Evolutionary conservation across 1,140 invertebrate genomes (phyloP), one percentile per base, ranked within the genome.

Genomic region (Cydia splendana): DNA sequence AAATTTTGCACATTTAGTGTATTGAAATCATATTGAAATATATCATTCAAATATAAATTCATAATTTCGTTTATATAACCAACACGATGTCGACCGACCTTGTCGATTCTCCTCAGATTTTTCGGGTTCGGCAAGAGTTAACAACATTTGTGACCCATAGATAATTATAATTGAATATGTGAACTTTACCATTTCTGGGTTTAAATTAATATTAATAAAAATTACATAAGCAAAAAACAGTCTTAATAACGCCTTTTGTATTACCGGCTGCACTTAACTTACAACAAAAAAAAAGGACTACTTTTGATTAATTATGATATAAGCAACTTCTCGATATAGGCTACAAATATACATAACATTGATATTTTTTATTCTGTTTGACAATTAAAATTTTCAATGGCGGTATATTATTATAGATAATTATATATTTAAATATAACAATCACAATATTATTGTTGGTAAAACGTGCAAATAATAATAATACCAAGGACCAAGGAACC

Each of bases 121-220:
- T 76, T 78, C 76, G 75, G 79, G 79, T 62, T 87, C 82, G 57
- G 82, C 80, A 76, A 80, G 79, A 15, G 75, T 78, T 74, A 79
- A 78, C 13, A 51, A 79, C 75, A 76, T 81, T 62, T 78, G 75
- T 45, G 80, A 77, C 76, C 78, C 65, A 81, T 81, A 85, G 30
- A 84, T 78, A 76, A 88, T 18, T 53, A 86, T 65, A 83, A 87
- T 80, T 5, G 20, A 13, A 80, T 76, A 77, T 51, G 85, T 82
- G 76, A 84, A 76, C 78, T 79, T 80, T 83, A 87, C 78, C 89
- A 91, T 91, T 76, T 84, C 86, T 24, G 57, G 20, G 20, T 62
- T 62, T 62, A 24, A 20, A 62, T 24, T 12, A 6, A 4, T 7
- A 3, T 62, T 6, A 62, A 62, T 24, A 24, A 6, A 4, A 6